Evolutionary conservation across 2,888 invertebrate genomes (phyloP).

Genomic region (Thymelicus lineola): DNA sequence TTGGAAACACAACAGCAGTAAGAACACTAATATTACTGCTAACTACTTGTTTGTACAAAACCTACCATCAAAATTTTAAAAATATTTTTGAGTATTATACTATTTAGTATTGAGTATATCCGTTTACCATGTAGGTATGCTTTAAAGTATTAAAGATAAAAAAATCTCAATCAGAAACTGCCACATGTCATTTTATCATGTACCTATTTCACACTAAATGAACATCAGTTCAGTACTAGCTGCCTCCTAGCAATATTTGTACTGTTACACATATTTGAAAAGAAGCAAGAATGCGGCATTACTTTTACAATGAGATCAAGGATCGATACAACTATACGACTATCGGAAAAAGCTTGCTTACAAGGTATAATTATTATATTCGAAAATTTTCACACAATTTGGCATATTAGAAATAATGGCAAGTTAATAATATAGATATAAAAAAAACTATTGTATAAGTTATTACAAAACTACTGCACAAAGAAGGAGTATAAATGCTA

Average conservation of each 20-base stretch:
- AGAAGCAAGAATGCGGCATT: background rate
- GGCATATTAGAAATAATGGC: conserved; percentile 26
- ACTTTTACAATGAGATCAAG: conserved; percentile 1
- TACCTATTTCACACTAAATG: background rate
- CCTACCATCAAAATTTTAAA: conserved; percentile 13
- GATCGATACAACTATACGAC: background rate
- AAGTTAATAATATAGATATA: conserved; percentile 27
- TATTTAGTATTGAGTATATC: background rate
- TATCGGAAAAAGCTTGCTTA: conserved; percentile 1
- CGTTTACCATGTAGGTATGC: background rate
- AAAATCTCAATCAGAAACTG: background rate
- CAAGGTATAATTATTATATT: conserved; percentile 1
- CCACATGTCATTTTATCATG: background rate
- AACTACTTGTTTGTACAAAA: conserved; percentile 29
- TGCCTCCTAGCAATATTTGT: background rate
- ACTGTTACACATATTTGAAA: background rate
- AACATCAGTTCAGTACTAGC: background rate
- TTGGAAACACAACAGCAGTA: conserved; percentile 33
- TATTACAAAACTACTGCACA: conserved; percentile 40
- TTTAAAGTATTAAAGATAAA: background rate
- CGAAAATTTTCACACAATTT: conserved; percentile 4
- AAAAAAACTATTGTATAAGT: conserved; percentile 21
- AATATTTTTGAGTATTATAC: conserved; percentile 7
- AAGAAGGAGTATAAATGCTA: conserved; percentile 43
- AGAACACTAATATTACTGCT: conserved; percentile 27